Percentiles rank a stretch among this genome's conserved stretches.
Evolutionary conservation across 2,888 invertebrate genomes (phyloP).

Genomic region (Pimpla rufipes): DNA sequence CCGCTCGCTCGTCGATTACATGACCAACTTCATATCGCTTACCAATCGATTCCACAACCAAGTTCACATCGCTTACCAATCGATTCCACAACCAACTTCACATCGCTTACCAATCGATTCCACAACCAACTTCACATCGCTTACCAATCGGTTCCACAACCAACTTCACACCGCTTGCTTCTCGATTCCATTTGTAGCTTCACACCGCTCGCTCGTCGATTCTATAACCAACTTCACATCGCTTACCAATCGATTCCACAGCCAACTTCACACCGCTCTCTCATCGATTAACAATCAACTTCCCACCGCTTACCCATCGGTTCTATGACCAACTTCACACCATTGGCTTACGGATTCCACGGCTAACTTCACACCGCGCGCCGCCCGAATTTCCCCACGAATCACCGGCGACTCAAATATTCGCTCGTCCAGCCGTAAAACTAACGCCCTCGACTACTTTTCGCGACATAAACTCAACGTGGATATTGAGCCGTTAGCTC

Average conservation of each 20-base stretch:
- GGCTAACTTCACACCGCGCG: not conserved
- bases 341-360: not conserved
- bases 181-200: not conserved
- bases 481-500: conserved; percentile 70
- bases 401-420: not conserved
- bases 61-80: no score
- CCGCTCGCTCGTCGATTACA: not conserved
- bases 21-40: not conserved
- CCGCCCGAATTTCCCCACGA: not conserved
- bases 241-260: not conserved
- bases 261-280: not conserved
- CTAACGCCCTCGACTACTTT: conserved; percentile 19
- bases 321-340: not conserved
- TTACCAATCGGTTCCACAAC: not conserved
- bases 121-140: not conserved
- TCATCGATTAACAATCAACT: not conserved
- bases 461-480: conserved; percentile 43
- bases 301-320: not conserved
- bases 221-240: not conserved
- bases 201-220: not conserved
- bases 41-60: not conserved
- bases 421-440: conserved; percentile 9
- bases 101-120: no score
- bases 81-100: no score
- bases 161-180: not conserved